Conservation (phyloP, 2,797 vertebrate species). For the Sardinella longiceps region DNA sequence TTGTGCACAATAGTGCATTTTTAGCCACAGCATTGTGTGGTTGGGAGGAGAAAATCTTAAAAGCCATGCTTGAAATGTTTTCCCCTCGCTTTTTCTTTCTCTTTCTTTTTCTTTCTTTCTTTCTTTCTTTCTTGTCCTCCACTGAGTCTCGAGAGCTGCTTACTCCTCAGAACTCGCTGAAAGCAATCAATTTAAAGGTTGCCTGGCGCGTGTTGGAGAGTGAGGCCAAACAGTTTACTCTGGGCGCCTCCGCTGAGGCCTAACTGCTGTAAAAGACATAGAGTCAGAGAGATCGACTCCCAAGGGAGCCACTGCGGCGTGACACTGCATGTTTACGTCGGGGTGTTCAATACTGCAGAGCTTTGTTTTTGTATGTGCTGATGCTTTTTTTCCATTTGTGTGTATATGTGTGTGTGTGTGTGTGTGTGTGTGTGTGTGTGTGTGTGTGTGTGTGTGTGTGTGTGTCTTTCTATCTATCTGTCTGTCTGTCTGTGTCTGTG, state of each 20-base stretch:
- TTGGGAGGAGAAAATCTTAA: background rate
- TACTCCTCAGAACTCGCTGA: constrained; percentile 31
- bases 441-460: background rate
- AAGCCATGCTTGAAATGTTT: background rate
- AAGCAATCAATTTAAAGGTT: constrained; percentile 47
- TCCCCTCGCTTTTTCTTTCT: background rate
- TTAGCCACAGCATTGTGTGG: background rate
- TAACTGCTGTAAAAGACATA: constrained; percentile 16
- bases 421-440: background rate
- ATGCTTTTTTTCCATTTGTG: background rate
- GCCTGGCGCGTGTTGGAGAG: constrained; percentile 42
- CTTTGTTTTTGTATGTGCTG: background rate
- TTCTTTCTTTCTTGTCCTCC: background rate
- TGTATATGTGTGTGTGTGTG: background rate
- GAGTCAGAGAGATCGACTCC: constrained; percentile 15
- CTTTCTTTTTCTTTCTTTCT: background rate
- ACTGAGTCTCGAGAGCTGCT: constrained; percentile 16
- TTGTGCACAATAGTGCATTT: constrained; percentile 4
- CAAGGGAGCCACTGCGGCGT: background rate
- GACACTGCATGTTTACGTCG: background rate
- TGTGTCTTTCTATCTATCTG: background rate
- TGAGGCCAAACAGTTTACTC: constrained; percentile 46
- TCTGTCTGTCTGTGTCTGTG: constrained; percentile 29
- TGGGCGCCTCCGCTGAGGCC: constrained; percentile 35
- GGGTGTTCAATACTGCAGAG: background rate